Percentiles rank a stretch among this genome's conserved stretches.
Conservation (phyloP, 2,797 vertebrate species). For the Margarornis squamiger region DNA sequence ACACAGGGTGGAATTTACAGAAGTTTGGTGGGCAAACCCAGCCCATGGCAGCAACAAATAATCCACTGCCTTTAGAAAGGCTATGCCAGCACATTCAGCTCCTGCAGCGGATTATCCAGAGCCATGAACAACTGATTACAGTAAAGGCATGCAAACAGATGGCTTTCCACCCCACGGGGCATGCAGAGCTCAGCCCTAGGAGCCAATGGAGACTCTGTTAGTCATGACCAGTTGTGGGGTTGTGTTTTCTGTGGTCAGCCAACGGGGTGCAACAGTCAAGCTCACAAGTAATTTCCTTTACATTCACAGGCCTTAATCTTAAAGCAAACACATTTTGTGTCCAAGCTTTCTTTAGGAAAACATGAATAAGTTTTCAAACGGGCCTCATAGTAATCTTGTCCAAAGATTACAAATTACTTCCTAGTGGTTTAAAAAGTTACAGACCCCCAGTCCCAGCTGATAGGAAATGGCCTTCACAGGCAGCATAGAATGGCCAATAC, state of each 20-base stretch:
- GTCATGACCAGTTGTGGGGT: background rate
- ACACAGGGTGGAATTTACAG: background rate
- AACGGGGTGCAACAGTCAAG: slow-evolving; percentile 8
- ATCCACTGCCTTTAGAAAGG: background rate
- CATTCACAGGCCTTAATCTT: slow-evolving; percentile 52
- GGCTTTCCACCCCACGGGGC: background rate
- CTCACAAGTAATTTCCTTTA: slow-evolving; percentile 54
- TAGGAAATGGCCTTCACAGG: slow-evolving; percentile 30
- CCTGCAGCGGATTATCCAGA: background rate
- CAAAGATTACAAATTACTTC: slow-evolving; percentile 69
- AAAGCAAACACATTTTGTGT: slow-evolving; percentile 51
- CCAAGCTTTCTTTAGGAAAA: slow-evolving; percentile 55
- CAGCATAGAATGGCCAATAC: slow-evolving; percentile 28
- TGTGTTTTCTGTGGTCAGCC: slow-evolving; percentile 25
- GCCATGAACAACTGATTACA: background rate
- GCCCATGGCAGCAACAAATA: background rate
- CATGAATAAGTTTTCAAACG: slow-evolving; percentile 42
- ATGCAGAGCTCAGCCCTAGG: background rate
- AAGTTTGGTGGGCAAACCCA: background rate
- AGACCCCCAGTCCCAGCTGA: slow-evolving; percentile 40
- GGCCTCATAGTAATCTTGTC: slow-evolving; percentile 37
- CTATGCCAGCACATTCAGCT: fast-evolving
- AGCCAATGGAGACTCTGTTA: background rate
- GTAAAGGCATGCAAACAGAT: slow-evolving; percentile 13
- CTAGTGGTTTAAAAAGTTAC: slow-evolving; percentile 44